These are phyloP conservation scores for Panagrolaimus sp. DNA, from an alignment of 1,140 invertebrate genomes.

Conservation along the genomic window DNA sequence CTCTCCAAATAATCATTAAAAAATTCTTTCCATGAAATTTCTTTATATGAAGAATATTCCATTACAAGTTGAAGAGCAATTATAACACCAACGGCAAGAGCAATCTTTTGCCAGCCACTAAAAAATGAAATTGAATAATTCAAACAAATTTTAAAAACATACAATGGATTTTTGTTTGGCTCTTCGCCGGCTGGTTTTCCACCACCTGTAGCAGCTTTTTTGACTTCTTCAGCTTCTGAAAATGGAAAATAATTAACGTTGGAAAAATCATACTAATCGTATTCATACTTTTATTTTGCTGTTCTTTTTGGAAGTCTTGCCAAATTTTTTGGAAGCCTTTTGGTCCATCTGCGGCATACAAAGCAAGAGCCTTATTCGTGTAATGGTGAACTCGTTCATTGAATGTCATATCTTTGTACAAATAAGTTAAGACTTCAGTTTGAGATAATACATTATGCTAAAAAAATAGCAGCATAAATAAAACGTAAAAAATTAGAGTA, in stretches of 20 bases:
- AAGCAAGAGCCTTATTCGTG: neutral
- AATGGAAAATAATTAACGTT: too few species aligned
- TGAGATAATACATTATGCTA: slow-evolving; percentile 7
- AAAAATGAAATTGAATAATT: neutral
- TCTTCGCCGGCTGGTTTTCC: neutral
- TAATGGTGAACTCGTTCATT: slow-evolving; percentile 2
- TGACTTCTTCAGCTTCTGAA: neutral
- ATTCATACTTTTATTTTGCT: too few species aligned
- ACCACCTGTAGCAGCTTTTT: neutral
- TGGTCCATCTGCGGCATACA: neutral
- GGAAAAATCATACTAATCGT: too few species aligned
- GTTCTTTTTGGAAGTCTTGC: neutral
- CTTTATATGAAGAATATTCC: slow-evolving; percentile 67
- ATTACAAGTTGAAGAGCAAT: slow-evolving; percentile 41
- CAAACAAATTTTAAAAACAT: neutral
- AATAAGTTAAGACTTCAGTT: slow-evolving; percentile 10
- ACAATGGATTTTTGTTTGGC: neutral
- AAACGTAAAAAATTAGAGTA: neutral
- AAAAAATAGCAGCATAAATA: neutral
- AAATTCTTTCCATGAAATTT: slow-evolving; percentile 98
- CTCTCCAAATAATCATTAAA: slow-evolving; percentile 78
- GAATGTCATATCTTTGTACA: slow-evolving; percentile 12
- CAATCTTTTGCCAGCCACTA: slow-evolving; percentile 50
- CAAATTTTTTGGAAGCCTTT: neutral
- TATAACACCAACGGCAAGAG: slow-evolving; percentile 40